Evolutionary conservation across 2,888 invertebrate species (phyloP), one percentile per base, ranked within the genome.

Genomic region (Pseudococcus viburni): DNA sequence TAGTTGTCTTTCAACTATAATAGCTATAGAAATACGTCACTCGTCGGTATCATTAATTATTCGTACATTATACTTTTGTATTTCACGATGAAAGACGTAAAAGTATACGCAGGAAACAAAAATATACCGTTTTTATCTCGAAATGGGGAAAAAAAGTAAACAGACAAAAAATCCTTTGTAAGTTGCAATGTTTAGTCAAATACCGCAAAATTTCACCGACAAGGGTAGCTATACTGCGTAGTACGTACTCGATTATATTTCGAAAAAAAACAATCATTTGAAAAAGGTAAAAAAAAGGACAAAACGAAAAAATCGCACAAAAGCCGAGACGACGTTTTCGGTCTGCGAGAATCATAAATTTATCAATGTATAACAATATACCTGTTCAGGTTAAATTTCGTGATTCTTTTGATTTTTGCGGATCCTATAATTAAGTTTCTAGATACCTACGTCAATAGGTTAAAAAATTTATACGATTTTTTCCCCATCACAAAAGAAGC

Each of bases 1-100:
- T 22, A 59, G 59, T 59, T 59, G 59, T 55, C 55, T 55, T 55
- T 55, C 48, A 55, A n/a, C 17, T n/a, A 55, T 55, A n/a, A 59
- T 59, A 59, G 8, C 19, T 22, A 7, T 19, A 19, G 59, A 59
- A 19, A 59, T 59, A 59, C 19, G 59, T 59, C 59, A 59, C 19
- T 22, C 0, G 48, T 12, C 6, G 55, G n/a, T 55, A 59, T 59
- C 59, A 59, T 59, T 59, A 59, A 59, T 59, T 19, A 59, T 59
- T 22, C 59, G 22, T 22, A 55, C 7, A 9, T 17, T 6, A n/a
- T n/a, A n/a, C n/a, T 5, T 2, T 17, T n/a, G 7, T 59, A 19
- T 9, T 59, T 59, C 12, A 8, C 17, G 2, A 4, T 55, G 5
- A 2, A 12, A 55, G 55, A 17, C 1, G 8, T 17, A 17, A 3